These are phyloP conservation scores for Paraplagusia blochii DNA, from an alignment of 2,113 vertebrate species.

Conservation along the genomic window DNA sequence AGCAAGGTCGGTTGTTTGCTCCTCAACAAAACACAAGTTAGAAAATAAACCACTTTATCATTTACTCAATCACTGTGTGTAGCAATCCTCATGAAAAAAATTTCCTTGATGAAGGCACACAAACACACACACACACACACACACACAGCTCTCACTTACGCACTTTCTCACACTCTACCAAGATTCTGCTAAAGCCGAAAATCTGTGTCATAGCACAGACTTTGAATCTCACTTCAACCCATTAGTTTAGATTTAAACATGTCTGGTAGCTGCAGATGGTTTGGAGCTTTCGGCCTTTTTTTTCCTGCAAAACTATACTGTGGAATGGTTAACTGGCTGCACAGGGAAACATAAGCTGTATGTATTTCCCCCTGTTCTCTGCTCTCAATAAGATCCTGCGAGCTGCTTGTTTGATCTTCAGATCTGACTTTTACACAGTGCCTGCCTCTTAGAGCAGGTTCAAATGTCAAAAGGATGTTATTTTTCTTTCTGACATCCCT, in stretches of 20 bases:
- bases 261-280: slow-evolving; percentile 59
- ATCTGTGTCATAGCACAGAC: slow-evolving; percentile 41
- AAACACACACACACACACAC: slow-evolving; percentile 10
- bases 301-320: slow-evolving; percentile 42
- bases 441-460: slow-evolving; percentile 47
- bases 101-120: slow-evolving; percentile 12
- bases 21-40: slow-evolving; percentile 2
- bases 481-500: slow-evolving; percentile 57
- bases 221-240: slow-evolving; percentile 56
- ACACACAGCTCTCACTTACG: background rate
- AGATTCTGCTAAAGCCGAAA: slow-evolving; percentile 56
- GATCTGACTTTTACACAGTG: slow-evolving; percentile 8
- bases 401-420: slow-evolving; percentile 50
- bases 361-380: slow-evolving; percentile 38
- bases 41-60: background rate
- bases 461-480: slow-evolving; percentile 61
- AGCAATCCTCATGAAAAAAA: slow-evolving; percentile 2
- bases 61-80: slow-evolving; percentile 13
- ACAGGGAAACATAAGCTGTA: slow-evolving; percentile 27
- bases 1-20: background rate
- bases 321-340: slow-evolving; percentile 27
- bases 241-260: slow-evolving; percentile 67
- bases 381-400: slow-evolving; percentile 49
- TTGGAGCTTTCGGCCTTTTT: slow-evolving; percentile 50
- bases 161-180: slow-evolving; percentile 35